phyloP scores from a whole-genome alignment of 2,888 invertebrate genomes.

The Perithous albicinctus region DNA sequence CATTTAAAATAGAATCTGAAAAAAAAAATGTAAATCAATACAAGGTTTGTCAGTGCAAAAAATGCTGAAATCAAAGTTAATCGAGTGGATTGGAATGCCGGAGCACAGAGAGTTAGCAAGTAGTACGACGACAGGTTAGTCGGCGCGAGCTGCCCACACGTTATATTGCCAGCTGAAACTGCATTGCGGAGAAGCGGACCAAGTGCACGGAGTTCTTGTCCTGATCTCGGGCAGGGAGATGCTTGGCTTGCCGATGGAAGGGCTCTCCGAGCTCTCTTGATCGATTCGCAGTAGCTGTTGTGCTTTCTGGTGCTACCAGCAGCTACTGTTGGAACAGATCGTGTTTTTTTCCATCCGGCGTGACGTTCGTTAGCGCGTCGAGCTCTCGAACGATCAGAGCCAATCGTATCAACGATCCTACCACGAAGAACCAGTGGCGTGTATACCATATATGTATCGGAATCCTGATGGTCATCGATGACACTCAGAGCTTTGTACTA shows the following conservation, averaged over 20 bases:
- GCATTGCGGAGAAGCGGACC: slow-evolving; percentile 25
- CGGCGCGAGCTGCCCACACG: slow-evolving; percentile 35
- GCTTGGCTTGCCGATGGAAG: slow-evolving; percentile 18
- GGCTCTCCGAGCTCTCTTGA: slow-evolving; percentile 51
- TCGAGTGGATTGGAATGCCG: slow-evolving; percentile 28
- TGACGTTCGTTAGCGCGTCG: slow-evolving; percentile 67
- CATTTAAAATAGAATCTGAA: no score
- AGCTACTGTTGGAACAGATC: slow-evolving; percentile 47
- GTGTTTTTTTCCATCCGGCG: slow-evolving; percentile 52
- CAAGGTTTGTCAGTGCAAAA: no score
- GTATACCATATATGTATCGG: slow-evolving; percentile 45
- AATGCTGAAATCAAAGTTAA: slow-evolving; percentile 40
- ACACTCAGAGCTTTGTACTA: no score
- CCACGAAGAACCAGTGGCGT: slow-evolving; percentile 49
- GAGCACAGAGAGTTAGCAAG: slow-evolving; percentile 11
- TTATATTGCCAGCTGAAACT: slow-evolving; percentile 39
- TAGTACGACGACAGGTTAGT: slow-evolving; percentile 38
- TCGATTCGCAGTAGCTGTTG: slow-evolving; percentile 67
- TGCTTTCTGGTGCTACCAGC: slow-evolving; percentile 23
- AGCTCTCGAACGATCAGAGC: slow-evolving; percentile 41
- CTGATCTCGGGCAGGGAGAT: slow-evolving; percentile 42
- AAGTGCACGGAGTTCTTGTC: slow-evolving; percentile 60
- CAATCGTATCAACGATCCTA: background rate
- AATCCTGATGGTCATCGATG: no score
- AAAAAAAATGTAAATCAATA: no score